Percentiles rank a stretch among this genome's conserved stretches.
phyloP scores from a whole-genome alignment of 2,888 invertebrate species.

The Amiota communis region DNA sequence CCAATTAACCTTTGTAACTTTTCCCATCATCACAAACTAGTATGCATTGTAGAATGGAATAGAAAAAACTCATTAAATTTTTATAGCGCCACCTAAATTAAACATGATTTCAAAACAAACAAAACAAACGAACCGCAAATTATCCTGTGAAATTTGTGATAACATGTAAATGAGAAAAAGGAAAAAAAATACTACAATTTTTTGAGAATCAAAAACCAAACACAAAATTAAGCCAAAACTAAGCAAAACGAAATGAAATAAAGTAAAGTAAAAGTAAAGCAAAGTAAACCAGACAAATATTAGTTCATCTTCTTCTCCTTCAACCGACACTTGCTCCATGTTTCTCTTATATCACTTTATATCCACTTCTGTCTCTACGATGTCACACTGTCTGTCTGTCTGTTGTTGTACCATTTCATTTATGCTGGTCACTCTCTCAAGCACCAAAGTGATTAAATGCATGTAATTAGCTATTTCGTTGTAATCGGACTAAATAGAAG shows the following conservation, averaged over 20 bases:
- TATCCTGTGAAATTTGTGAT: conserved; percentile 45
- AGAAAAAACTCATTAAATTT: conserved; percentile 45
- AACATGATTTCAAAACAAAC: conserved; percentile 34
- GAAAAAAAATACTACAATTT: conserved; percentile 25
- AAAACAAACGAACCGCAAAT: conserved; percentile 53
- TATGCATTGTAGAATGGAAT: too few species aligned
- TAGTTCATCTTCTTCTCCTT: conserved; percentile 24
- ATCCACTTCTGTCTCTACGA: too few species aligned
- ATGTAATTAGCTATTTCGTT: conserved; percentile 44
- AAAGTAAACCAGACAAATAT: conserved; percentile 44
- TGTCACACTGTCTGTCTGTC: too few species aligned
- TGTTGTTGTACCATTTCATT: too few species aligned
- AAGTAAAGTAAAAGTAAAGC: too few species aligned
- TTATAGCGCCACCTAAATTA: conserved; percentile 28
- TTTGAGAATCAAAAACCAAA: conserved; percentile 43
- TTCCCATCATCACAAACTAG: background rate
- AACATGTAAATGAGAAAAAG: background rate
- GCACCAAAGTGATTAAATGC: conserved; percentile 50
- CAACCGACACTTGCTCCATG: background rate
- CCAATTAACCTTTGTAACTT: background rate
- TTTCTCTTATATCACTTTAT: background rate
- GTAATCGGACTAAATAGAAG: conserved; percentile 35
- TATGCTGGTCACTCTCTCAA: background rate
- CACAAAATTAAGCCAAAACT: conserved; percentile 33
- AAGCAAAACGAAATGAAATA: too few species aligned